Evolutionary conservation across 2,888 invertebrate species (phyloP).

Genomic region (Ommatoiulus sabulosus): DNA sequence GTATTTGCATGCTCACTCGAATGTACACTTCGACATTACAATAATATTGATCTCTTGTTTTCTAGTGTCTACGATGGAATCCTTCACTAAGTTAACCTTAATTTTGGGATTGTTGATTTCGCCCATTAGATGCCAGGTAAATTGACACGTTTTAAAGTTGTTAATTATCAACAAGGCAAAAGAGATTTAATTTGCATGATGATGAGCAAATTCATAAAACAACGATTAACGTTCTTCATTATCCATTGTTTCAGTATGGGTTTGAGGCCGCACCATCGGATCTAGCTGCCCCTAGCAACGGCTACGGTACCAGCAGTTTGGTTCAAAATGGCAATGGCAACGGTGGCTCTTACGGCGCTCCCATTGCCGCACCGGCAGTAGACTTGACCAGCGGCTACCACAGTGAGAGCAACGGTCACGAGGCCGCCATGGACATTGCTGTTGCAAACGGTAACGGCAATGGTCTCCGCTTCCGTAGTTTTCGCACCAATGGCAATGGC

Average conservation of each 20-base stretch:
- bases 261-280: conserved; percentile 16
- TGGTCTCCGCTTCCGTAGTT: neutral
- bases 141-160: neutral
- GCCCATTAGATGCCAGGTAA: conserved; percentile 44
- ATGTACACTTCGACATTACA: neutral
- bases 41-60: neutral
- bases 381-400: conserved; percentile 23
- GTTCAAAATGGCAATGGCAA: conserved; percentile 6
- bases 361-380: neutral
- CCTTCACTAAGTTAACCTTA: neutral
- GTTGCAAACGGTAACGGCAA: conserved; percentile 27
- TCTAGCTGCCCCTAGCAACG: neutral
- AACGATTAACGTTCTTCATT: neutral
- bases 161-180: neutral
- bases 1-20: neutral
- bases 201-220: neutral
- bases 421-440: neutral
- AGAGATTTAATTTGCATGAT: neutral
- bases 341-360: neutral
- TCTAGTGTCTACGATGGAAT: neutral
- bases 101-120: conserved; percentile 16
- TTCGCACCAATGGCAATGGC: conserved; percentile 18
- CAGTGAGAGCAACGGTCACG: neutral
- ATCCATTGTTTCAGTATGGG: neutral
- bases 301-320: neutral